These are phyloP conservation scores for Geophilus truncorum DNA, from an alignment of 2,888 invertebrate genomes.

Conservation along the genomic window DNA sequence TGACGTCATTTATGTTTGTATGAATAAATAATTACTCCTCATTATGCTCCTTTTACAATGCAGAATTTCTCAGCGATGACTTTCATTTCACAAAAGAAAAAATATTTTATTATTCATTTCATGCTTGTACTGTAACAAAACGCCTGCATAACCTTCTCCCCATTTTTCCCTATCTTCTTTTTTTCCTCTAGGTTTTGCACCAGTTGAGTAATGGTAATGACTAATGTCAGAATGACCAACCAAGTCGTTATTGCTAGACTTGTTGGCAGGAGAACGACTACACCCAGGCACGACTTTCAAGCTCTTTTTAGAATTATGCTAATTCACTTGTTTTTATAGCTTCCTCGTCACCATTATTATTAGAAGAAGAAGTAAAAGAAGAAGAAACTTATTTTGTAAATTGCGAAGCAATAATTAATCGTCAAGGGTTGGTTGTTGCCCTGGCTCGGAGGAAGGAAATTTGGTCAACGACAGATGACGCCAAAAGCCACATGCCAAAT, in stretches of 20 bases:
- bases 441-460: neutral
- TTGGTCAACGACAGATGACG: constrained; percentile 12
- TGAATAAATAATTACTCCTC: neutral
- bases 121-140: no score
- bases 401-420: no score
- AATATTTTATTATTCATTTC: no score
- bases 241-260: neutral
- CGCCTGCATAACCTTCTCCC: no score
- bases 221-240: neutral
- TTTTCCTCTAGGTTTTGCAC: neutral
- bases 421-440: neutral
- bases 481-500: neutral
- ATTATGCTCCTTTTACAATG: neutral
- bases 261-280: neutral
- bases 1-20: neutral
- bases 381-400: neutral
- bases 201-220: neutral
- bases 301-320: neutral
- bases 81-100: no score
- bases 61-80: no score
- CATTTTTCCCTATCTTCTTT: neutral
- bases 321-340: neutral
- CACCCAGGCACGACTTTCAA: neutral
- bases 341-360: neutral
- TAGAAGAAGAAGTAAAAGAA: no score